phyloP scores from a whole-genome alignment of 2,888 invertebrate genomes.

The Cryptosula pallasiana region DNA sequence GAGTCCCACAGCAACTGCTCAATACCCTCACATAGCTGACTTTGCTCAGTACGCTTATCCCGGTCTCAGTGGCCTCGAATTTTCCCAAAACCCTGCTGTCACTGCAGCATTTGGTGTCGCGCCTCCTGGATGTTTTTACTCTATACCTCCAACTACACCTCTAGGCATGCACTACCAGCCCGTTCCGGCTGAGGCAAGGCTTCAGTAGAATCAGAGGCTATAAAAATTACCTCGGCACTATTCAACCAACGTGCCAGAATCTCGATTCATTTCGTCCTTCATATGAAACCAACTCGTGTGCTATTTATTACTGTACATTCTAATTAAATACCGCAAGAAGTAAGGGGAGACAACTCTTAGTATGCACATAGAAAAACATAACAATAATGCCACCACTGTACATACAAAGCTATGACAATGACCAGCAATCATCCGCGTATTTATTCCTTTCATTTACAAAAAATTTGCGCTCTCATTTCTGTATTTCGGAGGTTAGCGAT shows the following conservation, averaged over 20 bases:
- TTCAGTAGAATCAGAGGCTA: not conserved
- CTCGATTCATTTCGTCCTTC: constrained; percentile 18
- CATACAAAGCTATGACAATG: too few species aligned
- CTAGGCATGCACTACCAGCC: constrained; percentile 12
- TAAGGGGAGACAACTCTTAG: too few species aligned
- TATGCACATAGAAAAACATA: too few species aligned
- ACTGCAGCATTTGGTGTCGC: not conserved
- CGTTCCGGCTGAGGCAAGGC: not conserved
- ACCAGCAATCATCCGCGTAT: too few species aligned
- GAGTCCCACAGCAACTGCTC: not conserved
- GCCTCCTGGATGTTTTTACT: not conserved
- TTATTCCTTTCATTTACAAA: too few species aligned
- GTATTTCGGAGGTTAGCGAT: not conserved
- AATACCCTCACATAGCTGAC: not conserved
- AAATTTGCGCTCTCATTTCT: too few species aligned
- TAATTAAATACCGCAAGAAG: too few species aligned
- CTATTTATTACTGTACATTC: constrained; percentile 15
- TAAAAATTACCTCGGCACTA: too few species aligned
- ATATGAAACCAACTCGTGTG: not conserved
- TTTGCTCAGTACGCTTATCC: not conserved
- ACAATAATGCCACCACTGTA: too few species aligned
- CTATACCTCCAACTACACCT: not conserved
- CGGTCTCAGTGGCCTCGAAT: not conserved
- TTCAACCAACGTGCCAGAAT: not conserved
- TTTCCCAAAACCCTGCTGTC: constrained; percentile 4